A percentile compares a stretch with the other conserved stretches of the same genome.
Evolutionary conservation across 35 echinoderm and acorn worm genomes (phyloP).

Genomic region (Nesometra sesokonis): DNA sequence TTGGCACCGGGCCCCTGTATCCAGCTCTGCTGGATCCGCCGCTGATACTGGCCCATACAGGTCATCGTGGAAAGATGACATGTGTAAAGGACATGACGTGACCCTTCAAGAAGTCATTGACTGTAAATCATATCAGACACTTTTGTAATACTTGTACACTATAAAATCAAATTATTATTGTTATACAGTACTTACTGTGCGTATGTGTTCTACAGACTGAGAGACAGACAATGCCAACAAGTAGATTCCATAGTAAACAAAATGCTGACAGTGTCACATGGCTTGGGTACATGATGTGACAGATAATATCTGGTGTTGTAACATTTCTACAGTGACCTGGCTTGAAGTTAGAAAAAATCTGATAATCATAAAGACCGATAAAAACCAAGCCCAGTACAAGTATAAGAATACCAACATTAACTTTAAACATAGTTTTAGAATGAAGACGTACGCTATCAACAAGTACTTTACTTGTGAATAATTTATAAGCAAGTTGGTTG

Average conservation of each 20-base stretch:
- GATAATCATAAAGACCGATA: slow-evolving; percentile 52
- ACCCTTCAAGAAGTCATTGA: too few species aligned
- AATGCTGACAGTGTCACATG: slow-evolving; percentile 38
- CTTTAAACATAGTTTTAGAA: slow-evolving; percentile 62
- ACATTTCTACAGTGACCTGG: slow-evolving; percentile 27
- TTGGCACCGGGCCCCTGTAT: too few species aligned
- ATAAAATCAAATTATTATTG: too few species aligned
- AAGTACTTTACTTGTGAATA: slow-evolving; percentile 63
- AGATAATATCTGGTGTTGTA: slow-evolving; percentile 29
- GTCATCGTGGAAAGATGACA: too few species aligned
- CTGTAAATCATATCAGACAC: too few species aligned
- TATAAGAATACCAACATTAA: slow-evolving; percentile 43
- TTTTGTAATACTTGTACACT: too few species aligned
- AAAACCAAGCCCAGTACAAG: slow-evolving; percentile 30
- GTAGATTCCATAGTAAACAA: slow-evolving; percentile 62
- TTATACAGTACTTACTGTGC: slow-evolving; percentile 92
- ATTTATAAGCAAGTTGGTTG: slow-evolving; percentile 62
- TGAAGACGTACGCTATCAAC: slow-evolving; percentile 63
- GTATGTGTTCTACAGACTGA: slow-evolving; percentile 90
- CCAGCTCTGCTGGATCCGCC: too few species aligned
- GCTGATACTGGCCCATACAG: too few species aligned
- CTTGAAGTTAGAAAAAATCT: slow-evolving; percentile 13
- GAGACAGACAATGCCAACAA: slow-evolving; percentile 65
- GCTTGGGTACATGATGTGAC: slow-evolving; percentile 47
- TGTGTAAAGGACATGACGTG: too few species aligned